Percentiles rank a stretch among this genome's conserved stretches.
These are phyloP conservation scores for Trididemnum clinides DNA, from an alignment of 23 tunicate genomes.

Conservation along the genomic window DNA sequence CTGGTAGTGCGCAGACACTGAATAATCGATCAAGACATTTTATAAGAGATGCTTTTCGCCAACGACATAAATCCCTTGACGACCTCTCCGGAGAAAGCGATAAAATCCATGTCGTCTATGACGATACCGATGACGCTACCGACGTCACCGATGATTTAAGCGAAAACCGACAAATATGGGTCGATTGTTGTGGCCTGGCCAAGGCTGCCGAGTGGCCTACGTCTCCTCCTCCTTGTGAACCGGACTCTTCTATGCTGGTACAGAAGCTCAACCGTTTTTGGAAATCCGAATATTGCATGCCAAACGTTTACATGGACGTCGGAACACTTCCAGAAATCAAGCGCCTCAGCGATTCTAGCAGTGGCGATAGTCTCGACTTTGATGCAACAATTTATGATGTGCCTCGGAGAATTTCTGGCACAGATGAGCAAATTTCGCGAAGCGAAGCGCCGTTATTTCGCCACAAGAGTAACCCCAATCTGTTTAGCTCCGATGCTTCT, in stretches of 20 bases:
- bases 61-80: slow-evolving; percentile 64
- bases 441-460: not conserved
- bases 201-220: slow-evolving; percentile 4
- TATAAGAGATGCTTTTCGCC: not conserved
- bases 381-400: not conserved
- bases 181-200: slow-evolving; percentile 1
- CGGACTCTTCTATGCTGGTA: not conserved
- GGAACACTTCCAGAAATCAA: not conserved
- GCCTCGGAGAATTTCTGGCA: not conserved
- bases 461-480: slow-evolving; percentile 8
- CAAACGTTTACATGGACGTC: slow-evolving; percentile 25
- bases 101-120: slow-evolving; percentile 10
- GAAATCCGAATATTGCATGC: slow-evolving; percentile 1
- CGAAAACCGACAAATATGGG: not conserved
- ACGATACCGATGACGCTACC: slow-evolving; percentile 2
- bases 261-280: not conserved
- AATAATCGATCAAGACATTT: too few species aligned
- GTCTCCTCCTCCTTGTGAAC: not conserved
- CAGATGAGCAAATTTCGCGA: not conserved
- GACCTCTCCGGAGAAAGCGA: slow-evolving; percentile 37
- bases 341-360: not conserved
- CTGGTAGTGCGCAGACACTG: too few species aligned
- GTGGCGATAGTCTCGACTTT: not conserved
- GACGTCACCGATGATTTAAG: not conserved
- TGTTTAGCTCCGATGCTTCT: not conserved